Evolutionary conservation across 2,113 vertebrate species (phyloP), one percentile per base, ranked within the genome.

Genomic region (Hipposideros armiger): DNA sequence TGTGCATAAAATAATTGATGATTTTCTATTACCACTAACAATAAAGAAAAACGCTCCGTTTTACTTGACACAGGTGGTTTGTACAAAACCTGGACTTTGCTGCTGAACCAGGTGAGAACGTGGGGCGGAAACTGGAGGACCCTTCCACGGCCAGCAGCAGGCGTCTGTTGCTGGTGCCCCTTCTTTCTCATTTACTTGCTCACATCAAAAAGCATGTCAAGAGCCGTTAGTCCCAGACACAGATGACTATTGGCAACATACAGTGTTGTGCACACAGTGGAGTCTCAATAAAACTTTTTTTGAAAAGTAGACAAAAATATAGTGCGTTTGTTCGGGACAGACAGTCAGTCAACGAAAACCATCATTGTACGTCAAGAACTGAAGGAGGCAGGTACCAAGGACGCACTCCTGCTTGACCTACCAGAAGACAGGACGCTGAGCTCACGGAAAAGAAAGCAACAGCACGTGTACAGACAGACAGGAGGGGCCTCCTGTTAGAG

Each of bases 51-150:
- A 9, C 0, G 7, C 28, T 84, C 47, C 47, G 14, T 42, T 78
- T 74, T 30, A 32, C 47, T 76, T 73, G 5, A 15, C 15, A 83
- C 15, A 2, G 42, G 45, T 42, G 32, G 47, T 40, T 7, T 82
- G 16, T 13, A 26, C 19, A 20, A 73, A 74, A 24, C 50, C 40
- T 22, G 24, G 52, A 58, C 24, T 16, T 22, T 15, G 64, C 40
- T 36, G 60, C 73, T 78, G 11, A 50, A 11, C 60, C 40, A 67
- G 56, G 50, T 62, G 36, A 76, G 60, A 47, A 58, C 3, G 6
- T 11, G 32, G 58, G 36, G 3, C 0, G 28, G n/a, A 7, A 42
- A 5, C 19, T 7, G 20, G 9, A 4, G 1, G 47, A 28, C 0
- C 30, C 36, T 72, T 24, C 66, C 52, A 30, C 30, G 4, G 30